Evolutionary conservation across 2,797 vertebrate genomes (phyloP), one percentile per base, ranked within the genome.

Genomic region (Rhinoraja longicauda): DNA sequence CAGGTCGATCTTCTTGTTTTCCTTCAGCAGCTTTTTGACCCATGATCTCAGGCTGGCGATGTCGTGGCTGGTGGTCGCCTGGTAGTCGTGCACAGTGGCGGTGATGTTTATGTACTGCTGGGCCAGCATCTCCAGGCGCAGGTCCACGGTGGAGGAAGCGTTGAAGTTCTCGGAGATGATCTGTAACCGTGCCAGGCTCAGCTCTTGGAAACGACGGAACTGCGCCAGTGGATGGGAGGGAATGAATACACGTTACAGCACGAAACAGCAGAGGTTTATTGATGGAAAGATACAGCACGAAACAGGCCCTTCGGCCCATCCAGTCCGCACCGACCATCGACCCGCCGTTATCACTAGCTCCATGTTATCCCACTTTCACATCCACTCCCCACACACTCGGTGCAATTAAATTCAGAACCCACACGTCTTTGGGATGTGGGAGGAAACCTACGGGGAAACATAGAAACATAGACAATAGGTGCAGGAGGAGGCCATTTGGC

Each of bases 191-290:
- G 92, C 94, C 53, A 96, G 94, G 0, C 96, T 97, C 94, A 96
- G 95, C 12, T 96, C 95, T 93, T 96, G 96, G 90, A 98, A 96
- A 57, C 95, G 96, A 0, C 70, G 96, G 94, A 97, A 97, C 97
- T 98, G 95, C 76, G 62, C 76, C 72, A 24, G 77, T 76, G 72
- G 59, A 91, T 12, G 73, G 5, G 82, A 32, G 82, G 73, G 4
- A n/a, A n/a, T n/a, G 36, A 4, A n/a, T 29, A 26, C 26, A 64
- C 9, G 19, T 62, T 88, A 53, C 45, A 76, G 86, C 62, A 29
- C 0, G 75, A n/a, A n/a, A 12, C 10, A 39, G 29, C 39, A 53
- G 24, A 77, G 59, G 7, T 8, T 26, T 0, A 0, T 53, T 53
- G 4, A 53, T 0, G 53, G 45, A 53, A 53, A 5, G 45, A 53